A percentile compares a stretch with the other conserved stretches of the same genome.
Conservation (phyloP, 2,797 vertebrate species). For the Rallus crepitans region DNA sequence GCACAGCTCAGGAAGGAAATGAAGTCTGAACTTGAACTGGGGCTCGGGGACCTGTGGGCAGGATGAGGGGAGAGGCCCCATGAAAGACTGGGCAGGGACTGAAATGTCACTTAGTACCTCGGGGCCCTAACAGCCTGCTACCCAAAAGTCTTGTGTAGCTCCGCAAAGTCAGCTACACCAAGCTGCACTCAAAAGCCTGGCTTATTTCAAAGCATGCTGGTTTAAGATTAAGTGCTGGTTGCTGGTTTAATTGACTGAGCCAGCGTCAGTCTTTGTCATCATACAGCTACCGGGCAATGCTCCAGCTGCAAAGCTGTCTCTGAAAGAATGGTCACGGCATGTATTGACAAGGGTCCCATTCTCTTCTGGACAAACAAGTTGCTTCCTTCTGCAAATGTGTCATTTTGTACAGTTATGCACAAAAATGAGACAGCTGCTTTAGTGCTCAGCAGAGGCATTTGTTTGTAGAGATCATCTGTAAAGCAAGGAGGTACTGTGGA, state of each 20-base stretch:
- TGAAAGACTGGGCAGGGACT: background rate
- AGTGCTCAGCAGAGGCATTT: background rate
- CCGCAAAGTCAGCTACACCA: background rate
- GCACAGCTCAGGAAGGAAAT: background rate
- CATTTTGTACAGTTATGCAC: background rate
- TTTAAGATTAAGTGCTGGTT: conserved; percentile 32
- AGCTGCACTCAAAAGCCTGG: background rate
- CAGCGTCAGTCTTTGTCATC: background rate
- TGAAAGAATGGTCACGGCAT: conserved; percentile 1
- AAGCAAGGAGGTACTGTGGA: background rate
- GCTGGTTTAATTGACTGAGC: conserved; percentile 24
- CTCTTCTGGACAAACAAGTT: conserved; percentile 23
- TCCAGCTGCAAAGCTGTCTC: conserved; percentile 40
- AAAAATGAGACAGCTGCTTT: conserved; percentile 2
- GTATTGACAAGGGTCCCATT: conserved; percentile 22
- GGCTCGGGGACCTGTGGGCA: fast-evolving
- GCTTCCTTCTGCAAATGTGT: background rate
- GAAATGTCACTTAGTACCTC: background rate
- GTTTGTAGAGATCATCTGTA: background rate
- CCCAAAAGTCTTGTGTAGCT: background rate
- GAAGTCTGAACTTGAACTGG: background rate
- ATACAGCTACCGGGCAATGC: background rate
- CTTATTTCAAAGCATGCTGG: background rate
- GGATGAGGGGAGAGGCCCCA: background rate
- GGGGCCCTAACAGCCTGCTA: background rate